phyloP scores from a whole-genome alignment of 1,140 invertebrate genomes.

The Hycleus cichorii region DNA sequence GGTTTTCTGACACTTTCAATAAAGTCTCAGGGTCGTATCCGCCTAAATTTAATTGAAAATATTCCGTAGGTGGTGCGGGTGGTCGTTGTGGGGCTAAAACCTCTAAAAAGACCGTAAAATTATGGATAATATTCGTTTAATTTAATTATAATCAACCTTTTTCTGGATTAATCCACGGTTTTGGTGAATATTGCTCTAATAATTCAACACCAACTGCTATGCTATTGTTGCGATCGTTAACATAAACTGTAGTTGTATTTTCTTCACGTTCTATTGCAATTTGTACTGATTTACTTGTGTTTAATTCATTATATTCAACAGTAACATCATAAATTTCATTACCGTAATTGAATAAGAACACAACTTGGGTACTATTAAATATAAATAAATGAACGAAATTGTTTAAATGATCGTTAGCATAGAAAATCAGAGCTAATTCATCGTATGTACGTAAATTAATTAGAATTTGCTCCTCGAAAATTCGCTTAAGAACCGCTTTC shows the following conservation, averaged over 20 bases:
- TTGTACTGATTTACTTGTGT: constrained; percentile 74
- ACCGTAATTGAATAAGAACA: constrained; percentile 77
- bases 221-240: constrained; percentile 70
- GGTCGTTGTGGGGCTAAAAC: constrained; percentile 76
- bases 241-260: constrained; percentile 69
- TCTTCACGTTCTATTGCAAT: constrained; percentile 69
- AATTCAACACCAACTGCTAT: constrained; percentile 61
- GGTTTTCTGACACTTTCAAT: constrained; percentile 51
- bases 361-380: constrained; percentile 60
- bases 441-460: constrained; percentile 85
- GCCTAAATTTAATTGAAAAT: constrained; percentile 84
- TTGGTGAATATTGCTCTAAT: constrained; percentile 68
- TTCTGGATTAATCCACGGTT: constrained; percentile 78
- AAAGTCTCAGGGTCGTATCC: constrained; percentile 72
- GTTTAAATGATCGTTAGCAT: constrained; percentile 87
- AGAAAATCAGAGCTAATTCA: constrained; percentile 71
- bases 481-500: constrained; percentile 59
- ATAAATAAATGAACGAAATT: constrained; percentile 90
- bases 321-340: constrained; percentile 73
- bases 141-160: constrained; percentile 45
- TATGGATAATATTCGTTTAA: no score
- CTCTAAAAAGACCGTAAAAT: constrained; percentile 49
- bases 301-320: constrained; percentile 64
- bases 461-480: constrained; percentile 70
- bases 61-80: constrained; percentile 71